phyloP scores from a whole-genome alignment of 2,113 vertebrate genomes.

The Phoxinus phoxinus region DNA sequence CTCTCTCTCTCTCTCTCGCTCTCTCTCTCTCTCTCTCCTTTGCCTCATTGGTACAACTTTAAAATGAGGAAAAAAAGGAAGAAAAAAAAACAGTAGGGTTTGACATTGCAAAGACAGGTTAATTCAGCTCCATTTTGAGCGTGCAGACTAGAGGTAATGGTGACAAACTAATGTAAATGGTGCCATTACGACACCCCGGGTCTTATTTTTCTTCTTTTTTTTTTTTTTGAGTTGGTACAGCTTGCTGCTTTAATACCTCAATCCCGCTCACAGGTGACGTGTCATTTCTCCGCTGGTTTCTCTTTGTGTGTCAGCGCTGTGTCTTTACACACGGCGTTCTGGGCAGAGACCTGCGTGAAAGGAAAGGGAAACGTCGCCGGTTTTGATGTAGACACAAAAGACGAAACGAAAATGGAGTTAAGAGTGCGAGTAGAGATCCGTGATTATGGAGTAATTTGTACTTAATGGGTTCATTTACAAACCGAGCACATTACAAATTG shows the following conservation, averaged over 20 bases:
- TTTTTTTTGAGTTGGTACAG: neutral
- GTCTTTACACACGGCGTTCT: slow-evolving; percentile 27
- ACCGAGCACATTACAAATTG: neutral
- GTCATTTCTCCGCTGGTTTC: slow-evolving; percentile 16
- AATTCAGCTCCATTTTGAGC: slow-evolving; percentile 62
- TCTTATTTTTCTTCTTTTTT: neutral
- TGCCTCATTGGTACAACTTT: slow-evolving; percentile 32
- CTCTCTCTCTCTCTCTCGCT: slow-evolving; percentile 50
- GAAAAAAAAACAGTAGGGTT: slow-evolving; percentile 46
- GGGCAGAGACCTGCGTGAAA: slow-evolving; percentile 24
- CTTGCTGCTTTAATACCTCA: slow-evolving; percentile 40
- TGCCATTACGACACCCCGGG: slow-evolving; percentile 60
- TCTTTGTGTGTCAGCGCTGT: slow-evolving; percentile 30
- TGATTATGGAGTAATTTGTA: slow-evolving; percentile 11
- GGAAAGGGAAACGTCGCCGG: neutral
- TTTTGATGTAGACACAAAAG: slow-evolving; percentile 1
- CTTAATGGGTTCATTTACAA: slow-evolving; percentile 18
- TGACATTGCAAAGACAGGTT: slow-evolving; percentile 72
- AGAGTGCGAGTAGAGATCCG: neutral
- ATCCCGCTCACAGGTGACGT: slow-evolving; percentile 13
- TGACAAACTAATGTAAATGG: slow-evolving; percentile 59
- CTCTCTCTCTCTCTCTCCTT: slow-evolving; percentile 53
- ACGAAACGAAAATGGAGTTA: neutral
- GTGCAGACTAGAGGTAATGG: slow-evolving; percentile 40
- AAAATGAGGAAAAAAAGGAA: slow-evolving; percentile 10